These are phyloP conservation scores for Epizoanthus rinbou DNA, from an alignment of 92 coral and sea anemone genomes.

Conservation along the genomic window DNA sequence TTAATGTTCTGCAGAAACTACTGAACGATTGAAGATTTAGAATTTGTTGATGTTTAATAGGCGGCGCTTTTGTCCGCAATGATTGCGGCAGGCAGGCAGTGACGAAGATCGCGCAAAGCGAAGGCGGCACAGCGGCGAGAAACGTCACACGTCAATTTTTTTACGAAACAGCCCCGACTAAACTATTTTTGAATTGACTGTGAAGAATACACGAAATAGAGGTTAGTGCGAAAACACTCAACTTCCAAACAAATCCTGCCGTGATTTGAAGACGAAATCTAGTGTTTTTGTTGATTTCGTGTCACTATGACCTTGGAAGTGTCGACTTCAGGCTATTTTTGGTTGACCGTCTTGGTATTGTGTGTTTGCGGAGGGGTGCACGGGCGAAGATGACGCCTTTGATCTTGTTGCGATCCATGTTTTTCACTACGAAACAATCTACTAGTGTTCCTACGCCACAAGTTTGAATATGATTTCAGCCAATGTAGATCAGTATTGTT, in stretches of 20 bases:
- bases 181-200: neutral
- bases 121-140: neutral
- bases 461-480: no score
- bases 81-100: neutral
- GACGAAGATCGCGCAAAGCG: slow-evolving; percentile 7
- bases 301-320: slow-evolving; percentile 15
- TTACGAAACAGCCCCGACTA: neutral
- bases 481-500: no score
- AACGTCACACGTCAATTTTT: neutral
- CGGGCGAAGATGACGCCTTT: neutral
- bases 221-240: no score
- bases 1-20: neutral
- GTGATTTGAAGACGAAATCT: neutral
- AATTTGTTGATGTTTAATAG: neutral
- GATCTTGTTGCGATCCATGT: neutral
- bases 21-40: neutral
- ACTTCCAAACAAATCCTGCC: no score
- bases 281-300: slow-evolving; percentile 21
- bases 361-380: neutral
- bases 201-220: neutral
- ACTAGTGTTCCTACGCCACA: no score
- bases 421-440: neutral
- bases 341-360: neutral
- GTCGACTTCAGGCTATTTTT: slow-evolving; percentile 1
- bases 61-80: neutral